Conservation (phyloP, 2,113 vertebrate species). For the Zosterops lateralis region DNA sequence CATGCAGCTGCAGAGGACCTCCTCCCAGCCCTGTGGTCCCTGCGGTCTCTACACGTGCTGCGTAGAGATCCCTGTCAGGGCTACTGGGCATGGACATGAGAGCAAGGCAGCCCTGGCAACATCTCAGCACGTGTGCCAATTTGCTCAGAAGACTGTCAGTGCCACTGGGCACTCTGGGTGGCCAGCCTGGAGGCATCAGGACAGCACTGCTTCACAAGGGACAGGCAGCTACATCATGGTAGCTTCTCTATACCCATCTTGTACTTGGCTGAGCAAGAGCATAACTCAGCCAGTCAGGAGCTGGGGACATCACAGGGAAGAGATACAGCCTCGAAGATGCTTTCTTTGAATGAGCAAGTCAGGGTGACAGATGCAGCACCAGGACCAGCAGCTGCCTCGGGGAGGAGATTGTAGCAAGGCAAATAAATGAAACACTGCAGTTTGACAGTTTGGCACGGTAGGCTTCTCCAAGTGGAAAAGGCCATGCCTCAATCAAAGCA, state of each 20-base stretch:
- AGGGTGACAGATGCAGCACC: not conserved
- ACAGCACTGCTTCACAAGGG: not conserved
- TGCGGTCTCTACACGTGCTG: not conserved
- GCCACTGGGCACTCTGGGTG: not conserved
- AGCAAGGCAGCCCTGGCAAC: not conserved
- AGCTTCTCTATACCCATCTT: not conserved
- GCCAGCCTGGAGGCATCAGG: not conserved
- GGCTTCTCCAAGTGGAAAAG: not conserved
- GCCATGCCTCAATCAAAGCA: not conserved
- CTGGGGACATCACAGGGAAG: not conserved
- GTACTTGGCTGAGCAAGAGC: not conserved
- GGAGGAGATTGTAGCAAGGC: not conserved
- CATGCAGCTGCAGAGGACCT: not conserved
- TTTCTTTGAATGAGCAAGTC: not conserved
- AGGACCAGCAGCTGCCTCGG: not conserved
- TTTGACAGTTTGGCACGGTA: not conserved
- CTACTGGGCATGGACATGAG: fast-evolving
- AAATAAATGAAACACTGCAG: not conserved
- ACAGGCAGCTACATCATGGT: fast-evolving
- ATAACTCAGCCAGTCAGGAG: not conserved
- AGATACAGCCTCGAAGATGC: not conserved
- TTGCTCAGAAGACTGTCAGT: not conserved
- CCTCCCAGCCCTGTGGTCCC: not conserved
- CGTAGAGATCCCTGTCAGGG: not conserved
- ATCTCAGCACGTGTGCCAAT: not conserved